These are phyloP conservation scores for Ochropacha duplaris DNA, from an alignment of 2,888 invertebrate species.

Conservation along the genomic window DNA sequence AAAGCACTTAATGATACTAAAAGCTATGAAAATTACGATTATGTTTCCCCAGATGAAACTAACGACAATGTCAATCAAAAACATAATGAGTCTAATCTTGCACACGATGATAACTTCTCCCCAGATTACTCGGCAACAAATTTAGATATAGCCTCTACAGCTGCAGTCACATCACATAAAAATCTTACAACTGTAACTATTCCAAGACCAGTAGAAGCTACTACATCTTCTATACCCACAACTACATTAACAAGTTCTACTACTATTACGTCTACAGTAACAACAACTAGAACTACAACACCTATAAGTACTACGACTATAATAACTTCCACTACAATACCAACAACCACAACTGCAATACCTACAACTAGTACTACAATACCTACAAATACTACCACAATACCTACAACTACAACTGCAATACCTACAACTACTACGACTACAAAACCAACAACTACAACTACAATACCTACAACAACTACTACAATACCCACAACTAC, in stretches of 20 bases:
- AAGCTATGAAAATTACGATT: not conserved
- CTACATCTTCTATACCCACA: no score
- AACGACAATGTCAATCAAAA: not conserved
- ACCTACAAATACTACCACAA: conserved; percentile 1
- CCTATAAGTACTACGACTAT: not conserved
- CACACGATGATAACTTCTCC: not conserved
- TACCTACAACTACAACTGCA: not conserved
- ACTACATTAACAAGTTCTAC: not conserved
- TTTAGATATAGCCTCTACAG: not conserved
- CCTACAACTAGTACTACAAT: not conserved
- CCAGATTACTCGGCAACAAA: not conserved
- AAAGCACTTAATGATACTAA: not conserved
- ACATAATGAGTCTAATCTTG: not conserved
- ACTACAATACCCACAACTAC: not conserved
- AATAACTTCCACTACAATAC: not conserved
- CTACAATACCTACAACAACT: not conserved
- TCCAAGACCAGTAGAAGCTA: not conserved
- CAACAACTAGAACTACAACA: not conserved
- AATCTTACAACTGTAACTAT: not conserved
- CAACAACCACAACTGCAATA: not conserved
- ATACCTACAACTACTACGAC: not conserved
- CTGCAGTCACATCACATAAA: not conserved
- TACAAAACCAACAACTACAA: not conserved
- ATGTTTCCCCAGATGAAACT: not conserved
- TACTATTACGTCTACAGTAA: not conserved